Percentiles rank a stretch among this genome's conserved stretches.
phyloP scores from a whole-genome alignment of 2,113 vertebrate genomes.

The Podiceps cristatus region DNA sequence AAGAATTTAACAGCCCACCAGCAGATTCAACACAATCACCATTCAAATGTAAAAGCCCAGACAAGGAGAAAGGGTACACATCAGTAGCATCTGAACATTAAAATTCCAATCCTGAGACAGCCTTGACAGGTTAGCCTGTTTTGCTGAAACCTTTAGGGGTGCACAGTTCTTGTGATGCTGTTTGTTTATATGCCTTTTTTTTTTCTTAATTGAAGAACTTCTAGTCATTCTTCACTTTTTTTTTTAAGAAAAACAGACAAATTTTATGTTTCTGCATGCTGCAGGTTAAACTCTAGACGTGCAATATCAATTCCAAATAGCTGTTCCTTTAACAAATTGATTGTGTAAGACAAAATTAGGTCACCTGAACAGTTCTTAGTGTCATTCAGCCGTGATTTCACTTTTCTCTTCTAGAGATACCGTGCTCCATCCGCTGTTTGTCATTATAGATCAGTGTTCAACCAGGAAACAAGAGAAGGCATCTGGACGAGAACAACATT shows the following conservation, averaged over 20 bases:
- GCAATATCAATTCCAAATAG: background rate
- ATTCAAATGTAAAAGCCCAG: background rate
- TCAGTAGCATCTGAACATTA: background rate
- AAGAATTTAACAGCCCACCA: background rate
- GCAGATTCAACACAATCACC: background rate
- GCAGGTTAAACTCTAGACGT: background rate
- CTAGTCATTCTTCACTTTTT: background rate
- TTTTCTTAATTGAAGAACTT: background rate
- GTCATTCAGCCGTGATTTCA: background rate
- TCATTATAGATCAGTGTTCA: background rate
- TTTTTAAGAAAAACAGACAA: background rate
- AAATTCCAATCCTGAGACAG: background rate
- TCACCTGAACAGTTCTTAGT: background rate
- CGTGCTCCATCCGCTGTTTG: background rate
- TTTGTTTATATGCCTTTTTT: accelerated
- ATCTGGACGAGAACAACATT: background rate
- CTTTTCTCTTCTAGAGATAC: background rate
- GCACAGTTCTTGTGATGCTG: background rate
- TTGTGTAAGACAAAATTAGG: background rate
- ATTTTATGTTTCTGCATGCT: background rate
- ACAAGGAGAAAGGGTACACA: background rate
- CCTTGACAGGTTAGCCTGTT: background rate
- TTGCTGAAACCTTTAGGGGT: background rate
- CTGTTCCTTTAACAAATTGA: background rate
- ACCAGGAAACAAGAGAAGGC: background rate